Base-by-base conservation (phyloP, 2,113 vertebrate species). In the Rhabdornis inornatus region DNA sequence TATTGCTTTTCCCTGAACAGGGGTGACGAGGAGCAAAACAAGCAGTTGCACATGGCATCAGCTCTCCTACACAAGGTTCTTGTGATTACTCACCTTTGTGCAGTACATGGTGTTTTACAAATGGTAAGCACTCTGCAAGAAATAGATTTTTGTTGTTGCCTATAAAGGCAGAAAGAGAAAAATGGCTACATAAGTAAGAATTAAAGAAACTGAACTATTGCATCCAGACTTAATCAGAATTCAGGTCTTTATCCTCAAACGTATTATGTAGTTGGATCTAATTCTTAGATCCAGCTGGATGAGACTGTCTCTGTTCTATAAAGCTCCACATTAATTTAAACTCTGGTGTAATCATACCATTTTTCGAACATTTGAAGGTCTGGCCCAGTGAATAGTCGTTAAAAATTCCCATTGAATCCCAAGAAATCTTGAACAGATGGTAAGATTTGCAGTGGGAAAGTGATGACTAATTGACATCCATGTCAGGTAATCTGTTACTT, bases 401-500 rank as follows among this genome's bases (percentile, higher is more conserved):
- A 64, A 90, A 93, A 96, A 61, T 23, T 69, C n/a, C 28, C 21
- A 24, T 20, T 72, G 79, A 92, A 93, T 86, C 37, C 50, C 39
- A 88, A 88, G 49, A 80, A 69, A 53, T 77, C 79, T 90, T 80
- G 75, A 93, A 77, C 75, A 96, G 92, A 88, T 90, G 63, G 90
- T 33, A 77, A 74, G 75, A 80, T 93, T 80, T 86, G 50, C 55
- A 93, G 52, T 77, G 64, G 49, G 53, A 91, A 94, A 89, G 74
- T 13, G 25, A 94, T 94, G 85, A 93, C 55, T 96, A 94, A 92
- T 92, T 95, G 94, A 70, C 75, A 90, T 86, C 69, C 59, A 65
- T 74, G 45, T 94, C 94, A 94, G 71, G 66, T 95, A 94, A 88
- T 86, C 85, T 96, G 37, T 85, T 90, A 25, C 92, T 90, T 87